Base-by-base conservation (phyloP, 2,113 vertebrate genomes). In the Sturnira hondurensis region DNA sequence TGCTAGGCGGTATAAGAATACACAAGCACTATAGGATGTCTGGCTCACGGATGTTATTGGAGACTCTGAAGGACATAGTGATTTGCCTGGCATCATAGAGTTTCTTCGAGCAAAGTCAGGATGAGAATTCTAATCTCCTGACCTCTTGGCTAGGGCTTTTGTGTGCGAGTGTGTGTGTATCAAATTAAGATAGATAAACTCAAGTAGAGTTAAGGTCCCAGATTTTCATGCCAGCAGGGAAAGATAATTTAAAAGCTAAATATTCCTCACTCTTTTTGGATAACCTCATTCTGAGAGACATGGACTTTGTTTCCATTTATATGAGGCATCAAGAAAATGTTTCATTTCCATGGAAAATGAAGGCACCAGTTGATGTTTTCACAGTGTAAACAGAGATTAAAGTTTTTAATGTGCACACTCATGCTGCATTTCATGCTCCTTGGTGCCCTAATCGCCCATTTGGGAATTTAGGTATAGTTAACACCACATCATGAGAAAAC, bases 211-310 rank as follows among this genome's bases (percentile, higher is more conserved):
- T 26, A 74, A 56, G 9, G 36, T 76, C 56, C 50, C 13, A 43
- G 36, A 45, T 73, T 63, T 70, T 90, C 22, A 33, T 68, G 50
- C n/a, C 67, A 70, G 22, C 56, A 84, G 91, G 33, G 50, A 95
- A 54, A 54, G 26, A n/a, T 86, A 67, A 90, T 91, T 89, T 80
- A n/a, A 81, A 92, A 95, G 43, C 26, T 38, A 83, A 89, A 8
- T 68, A 24, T 77, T 31, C 77, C 13, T 67, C 38, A 83, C 17
- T 76, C 74, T 82, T 81, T 93, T 94, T 67, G 73, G 43, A 38
- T 54, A 88, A 70, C 56, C 7, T 76, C 50, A 78, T 78, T 85
- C 86, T 61, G 38, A 68, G 31, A 90, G 52, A 36, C 77, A 86
- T 65, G 47, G 11, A 19, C 70, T 93, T 38, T 85, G 54, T 65